Evolutionary conservation across 2,888 invertebrate genomes (phyloP).

Genomic region (Leptogaster cylindrica): DNA sequence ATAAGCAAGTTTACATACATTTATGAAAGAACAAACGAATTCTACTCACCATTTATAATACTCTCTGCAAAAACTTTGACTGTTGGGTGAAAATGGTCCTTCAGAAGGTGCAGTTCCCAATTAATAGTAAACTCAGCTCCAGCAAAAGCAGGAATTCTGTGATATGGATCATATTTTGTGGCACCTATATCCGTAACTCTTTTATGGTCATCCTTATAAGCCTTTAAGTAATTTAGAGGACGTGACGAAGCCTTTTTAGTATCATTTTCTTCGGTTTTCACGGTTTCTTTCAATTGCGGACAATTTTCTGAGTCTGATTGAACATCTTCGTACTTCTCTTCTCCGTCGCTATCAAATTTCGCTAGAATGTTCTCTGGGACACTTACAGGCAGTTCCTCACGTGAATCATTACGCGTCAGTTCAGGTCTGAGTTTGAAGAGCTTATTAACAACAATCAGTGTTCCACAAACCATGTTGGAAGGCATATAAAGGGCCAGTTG

Average conservation of each 20-base stretch:
- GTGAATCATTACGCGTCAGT: slow-evolving; percentile 54
- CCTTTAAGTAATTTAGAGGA: slow-evolving; percentile 52
- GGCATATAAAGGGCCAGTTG: slow-evolving; percentile 73
- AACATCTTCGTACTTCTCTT: slow-evolving; percentile 57
- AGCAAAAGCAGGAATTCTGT: slow-evolving; percentile 85
- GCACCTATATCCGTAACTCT: slow-evolving; percentile 62
- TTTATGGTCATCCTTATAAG: background rate
- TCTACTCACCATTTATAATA: slow-evolving; percentile 70
- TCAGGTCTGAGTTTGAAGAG: slow-evolving; percentile 74
- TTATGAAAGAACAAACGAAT: slow-evolving; percentile 18
- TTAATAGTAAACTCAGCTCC: slow-evolving; percentile 76
- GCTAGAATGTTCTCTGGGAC: slow-evolving; percentile 52
- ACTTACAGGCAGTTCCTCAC: slow-evolving; percentile 45
- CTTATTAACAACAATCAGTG: slow-evolving; percentile 68
- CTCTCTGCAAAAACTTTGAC: slow-evolving; percentile 86
- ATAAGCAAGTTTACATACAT: background rate
- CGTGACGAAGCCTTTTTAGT: slow-evolving; percentile 52
- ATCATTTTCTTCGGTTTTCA: background rate
- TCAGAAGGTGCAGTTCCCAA: slow-evolving; percentile 76
- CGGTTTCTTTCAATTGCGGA: slow-evolving; percentile 45
- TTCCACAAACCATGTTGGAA: slow-evolving; percentile 81
- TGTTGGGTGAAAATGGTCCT: slow-evolving; percentile 88
- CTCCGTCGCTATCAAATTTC: slow-evolving; percentile 58
- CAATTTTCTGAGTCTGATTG: slow-evolving; percentile 39
- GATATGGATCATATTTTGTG: slow-evolving; percentile 69